Conservation (phyloP, 2,113 vertebrate genomes). For the Nematolebias whitei region DNA sequence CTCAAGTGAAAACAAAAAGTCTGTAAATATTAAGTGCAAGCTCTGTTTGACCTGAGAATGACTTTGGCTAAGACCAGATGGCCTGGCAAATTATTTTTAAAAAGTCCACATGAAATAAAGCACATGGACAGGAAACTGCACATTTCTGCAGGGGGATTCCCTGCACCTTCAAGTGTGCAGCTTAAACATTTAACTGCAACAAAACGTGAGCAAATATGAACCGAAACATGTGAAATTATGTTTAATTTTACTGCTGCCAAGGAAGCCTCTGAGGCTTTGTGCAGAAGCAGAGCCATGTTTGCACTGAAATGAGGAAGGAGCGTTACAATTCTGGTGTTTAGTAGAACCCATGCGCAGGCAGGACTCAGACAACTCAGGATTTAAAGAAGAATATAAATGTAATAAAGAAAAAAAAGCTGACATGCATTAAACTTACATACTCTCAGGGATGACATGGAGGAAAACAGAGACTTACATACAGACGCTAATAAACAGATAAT, state of each 20-base stretch:
- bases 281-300: conserved; percentile 27
- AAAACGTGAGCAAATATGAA: conserved; percentile 60
- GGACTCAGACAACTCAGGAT: too few relatives aligned
- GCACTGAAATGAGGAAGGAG: conserved; percentile 4
- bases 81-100: conserved; percentile 57
- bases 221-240: conserved; percentile 51
- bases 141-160: conserved; percentile 48
- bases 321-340: conserved; percentile 64
- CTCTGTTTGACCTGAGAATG: conserved; percentile 62
- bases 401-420: too few relatives aligned
- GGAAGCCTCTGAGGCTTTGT: conserved; percentile 52
- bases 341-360: too few relatives aligned
- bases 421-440: too few relatives aligned
- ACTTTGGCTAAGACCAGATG: conserved; percentile 60
- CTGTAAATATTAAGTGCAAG: conserved; percentile 60
- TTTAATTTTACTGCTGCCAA: conserved; percentile 33
- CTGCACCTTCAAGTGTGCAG: conserved; percentile 45
- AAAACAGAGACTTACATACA: too few relatives aligned
- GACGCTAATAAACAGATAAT: too few relatives aligned
- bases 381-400: too few relatives aligned
- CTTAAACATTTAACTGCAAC: conserved; percentile 47
- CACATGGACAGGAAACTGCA: conserved; percentile 60
- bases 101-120: conserved; percentile 56
- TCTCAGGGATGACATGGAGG: too few relatives aligned
- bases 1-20: conserved; percentile 11